Conservation (phyloP, 2,797 vertebrate genomes). For the Sibirionetta formosa region DNA sequence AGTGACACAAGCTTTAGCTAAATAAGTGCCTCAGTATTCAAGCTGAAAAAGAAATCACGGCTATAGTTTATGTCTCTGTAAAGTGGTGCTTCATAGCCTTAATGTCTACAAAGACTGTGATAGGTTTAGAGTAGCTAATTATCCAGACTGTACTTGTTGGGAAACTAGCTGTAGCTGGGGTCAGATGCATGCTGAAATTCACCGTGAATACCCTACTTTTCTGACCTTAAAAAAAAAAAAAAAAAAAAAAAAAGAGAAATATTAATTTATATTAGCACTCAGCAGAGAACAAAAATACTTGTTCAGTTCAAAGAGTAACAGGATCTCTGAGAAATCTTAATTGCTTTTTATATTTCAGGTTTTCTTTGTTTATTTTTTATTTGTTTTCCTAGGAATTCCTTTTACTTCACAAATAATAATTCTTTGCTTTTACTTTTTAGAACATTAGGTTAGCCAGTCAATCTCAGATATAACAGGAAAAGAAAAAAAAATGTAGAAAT, state of each 20-base stretch:
- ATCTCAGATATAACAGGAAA: not conserved
- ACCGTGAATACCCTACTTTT: not conserved
- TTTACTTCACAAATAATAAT: not conserved
- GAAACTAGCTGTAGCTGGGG: not conserved
- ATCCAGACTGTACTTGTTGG: not conserved
- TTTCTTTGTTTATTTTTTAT: not conserved
- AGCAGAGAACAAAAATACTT: not conserved
- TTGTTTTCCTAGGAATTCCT: constrained; percentile 2
- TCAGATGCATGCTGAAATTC: not conserved
- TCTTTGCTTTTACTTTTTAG: not conserved
- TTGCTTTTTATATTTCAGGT: not conserved
- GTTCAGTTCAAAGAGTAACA: not conserved
- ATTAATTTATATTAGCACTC: not conserved
- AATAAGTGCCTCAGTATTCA: not conserved
- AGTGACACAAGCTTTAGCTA: not conserved
- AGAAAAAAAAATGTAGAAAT: not conserved
- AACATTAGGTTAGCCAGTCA: not conserved
- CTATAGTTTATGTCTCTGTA: not conserved
- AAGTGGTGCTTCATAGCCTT: not conserved
- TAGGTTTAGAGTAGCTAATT: not conserved
- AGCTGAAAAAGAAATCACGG: not conserved
- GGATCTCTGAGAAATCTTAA: not conserved
- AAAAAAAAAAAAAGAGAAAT: not conserved
- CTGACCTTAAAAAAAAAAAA: not conserved
- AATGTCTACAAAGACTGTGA: not conserved